Evolutionary conservation across 2,797 vertebrate species (phyloP), one percentile per base, ranked within the genome.

Genomic region (Acropternis orthonyx): DNA sequence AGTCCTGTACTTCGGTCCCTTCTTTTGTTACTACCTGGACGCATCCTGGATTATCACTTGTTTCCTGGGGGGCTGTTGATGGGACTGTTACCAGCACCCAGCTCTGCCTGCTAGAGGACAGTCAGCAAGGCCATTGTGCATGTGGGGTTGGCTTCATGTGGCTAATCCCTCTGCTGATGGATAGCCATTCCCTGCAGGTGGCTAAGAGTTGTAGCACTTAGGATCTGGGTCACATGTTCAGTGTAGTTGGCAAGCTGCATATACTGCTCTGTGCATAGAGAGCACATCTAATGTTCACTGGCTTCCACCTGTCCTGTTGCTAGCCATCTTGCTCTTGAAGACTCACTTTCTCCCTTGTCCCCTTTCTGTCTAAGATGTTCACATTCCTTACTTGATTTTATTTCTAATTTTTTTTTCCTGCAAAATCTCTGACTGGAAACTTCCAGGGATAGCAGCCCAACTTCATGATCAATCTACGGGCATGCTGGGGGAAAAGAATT

Each of bases 21-120:
- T 75, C 26, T 79, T 34, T 48, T 74, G 14, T 18, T 43, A 2
- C 12, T 93, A 27, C 8, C 14, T 71, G 52, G 7, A 24, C 63
- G 56, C 12, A 82, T 48, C 16, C 12, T 51, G 19, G 44, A 34
- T 81, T 80, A 51, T 43, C 43, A 8, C 4, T n/a, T 74, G 3
- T 5, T 72, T 20, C 2, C 3, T 0, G 2, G 7, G 4, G 1
- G 1, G 2, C 9, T 84, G 7, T 39, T 73, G 46, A 16, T 21
- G 12, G 14, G 30, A 8, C 22, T 46, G 6, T 22, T 76, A 51
- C 17, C 55, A 76, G 17, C 32, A 51, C 14, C 6, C 41, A 61
- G 6, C 24, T 92, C 37, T 82, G 17, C 18, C 24, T 75, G 32
- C 12, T 51, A 20, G 49, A 66, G 56, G 21, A 37, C 39, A 63